Evolutionary conservation across 2,113 vertebrate species (phyloP).

Genomic region (Lycaon pictus): DNA sequence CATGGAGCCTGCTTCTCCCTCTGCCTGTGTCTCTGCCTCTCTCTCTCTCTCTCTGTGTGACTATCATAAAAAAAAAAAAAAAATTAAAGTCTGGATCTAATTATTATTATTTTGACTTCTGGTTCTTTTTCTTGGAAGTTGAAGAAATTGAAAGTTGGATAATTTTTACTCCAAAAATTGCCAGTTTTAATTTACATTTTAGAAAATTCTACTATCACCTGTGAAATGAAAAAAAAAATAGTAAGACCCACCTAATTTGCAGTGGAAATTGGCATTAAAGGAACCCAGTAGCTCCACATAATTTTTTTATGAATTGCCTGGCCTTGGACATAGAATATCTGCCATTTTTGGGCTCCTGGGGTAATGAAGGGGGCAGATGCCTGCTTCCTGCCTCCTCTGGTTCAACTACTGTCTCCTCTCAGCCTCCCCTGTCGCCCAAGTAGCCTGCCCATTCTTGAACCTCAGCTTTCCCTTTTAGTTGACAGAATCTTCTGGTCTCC

Average conservation of each 20-base stretch:
- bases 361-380: neutral
- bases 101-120: conserved; percentile 44
- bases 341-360: neutral
- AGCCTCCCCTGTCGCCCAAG: neutral
- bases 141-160: conserved; percentile 46
- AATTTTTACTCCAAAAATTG: conserved; percentile 15
- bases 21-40: too few species aligned
- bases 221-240: neutral
- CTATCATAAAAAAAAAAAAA: too few species aligned
- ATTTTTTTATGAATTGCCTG: neutral
- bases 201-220: conserved; percentile 13
- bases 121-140: conserved; percentile 25
- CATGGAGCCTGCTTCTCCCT: too few species aligned
- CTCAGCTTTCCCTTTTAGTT: neutral
- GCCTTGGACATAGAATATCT: neutral
- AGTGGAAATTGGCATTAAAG: neutral
- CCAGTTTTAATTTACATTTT: conserved; percentile 44
- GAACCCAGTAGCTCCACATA: neutral
- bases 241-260: neutral
- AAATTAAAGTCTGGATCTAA: conserved; percentile 10
- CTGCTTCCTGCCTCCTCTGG: neutral
- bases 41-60: too few species aligned
- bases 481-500: neutral
- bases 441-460: neutral
- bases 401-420: neutral